Percentiles rank a stretch among this genome's conserved stretches.
Conservation (phyloP, 2,113 vertebrate genomes). For the Calyptomena viridis region DNA sequence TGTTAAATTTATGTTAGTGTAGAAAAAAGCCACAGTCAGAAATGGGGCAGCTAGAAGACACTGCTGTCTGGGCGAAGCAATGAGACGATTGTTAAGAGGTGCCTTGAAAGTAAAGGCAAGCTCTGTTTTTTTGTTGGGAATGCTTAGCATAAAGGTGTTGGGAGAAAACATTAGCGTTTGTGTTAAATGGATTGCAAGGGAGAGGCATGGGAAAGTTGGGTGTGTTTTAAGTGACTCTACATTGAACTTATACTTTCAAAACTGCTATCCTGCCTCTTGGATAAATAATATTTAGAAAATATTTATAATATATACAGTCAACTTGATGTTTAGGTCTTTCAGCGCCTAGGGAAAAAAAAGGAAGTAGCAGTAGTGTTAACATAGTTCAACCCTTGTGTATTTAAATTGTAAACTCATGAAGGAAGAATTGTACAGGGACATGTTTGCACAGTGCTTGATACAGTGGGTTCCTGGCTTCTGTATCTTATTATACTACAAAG, state of each 20-base stretch:
- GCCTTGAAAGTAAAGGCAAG: not conserved
- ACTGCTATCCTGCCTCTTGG: not conserved
- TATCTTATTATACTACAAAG: constrained; percentile 31
- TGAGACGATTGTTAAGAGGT: not conserved
- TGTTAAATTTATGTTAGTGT: not conserved
- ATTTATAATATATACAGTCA: constrained; percentile 33
- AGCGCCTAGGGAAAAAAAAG: not conserved
- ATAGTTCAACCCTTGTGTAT: constrained; percentile 24
- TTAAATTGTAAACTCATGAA: constrained; percentile 40
- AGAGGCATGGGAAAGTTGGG: constrained; percentile 4
- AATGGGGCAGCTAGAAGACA: not conserved
- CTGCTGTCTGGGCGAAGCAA: not conserved
- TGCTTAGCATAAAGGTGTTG: not conserved
- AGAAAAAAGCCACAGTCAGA: not conserved
- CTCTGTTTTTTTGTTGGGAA: not conserved
- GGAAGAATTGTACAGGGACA: not conserved
- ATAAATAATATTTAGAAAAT: constrained; percentile 53
- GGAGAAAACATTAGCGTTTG: not conserved
- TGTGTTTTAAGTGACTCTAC: not conserved
- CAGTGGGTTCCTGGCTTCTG: constrained; percentile 23
- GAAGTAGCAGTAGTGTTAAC: constrained; percentile 35
- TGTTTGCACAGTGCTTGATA: not conserved
- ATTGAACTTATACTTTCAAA: not conserved
- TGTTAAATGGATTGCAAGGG: not conserved
- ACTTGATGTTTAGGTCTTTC: constrained; percentile 34